Evolutionary conservation across 2,113 vertebrate genomes (phyloP), one percentile per base, ranked within the genome.

Genomic region (Sinocyclocheilus maitianheensis): DNA sequence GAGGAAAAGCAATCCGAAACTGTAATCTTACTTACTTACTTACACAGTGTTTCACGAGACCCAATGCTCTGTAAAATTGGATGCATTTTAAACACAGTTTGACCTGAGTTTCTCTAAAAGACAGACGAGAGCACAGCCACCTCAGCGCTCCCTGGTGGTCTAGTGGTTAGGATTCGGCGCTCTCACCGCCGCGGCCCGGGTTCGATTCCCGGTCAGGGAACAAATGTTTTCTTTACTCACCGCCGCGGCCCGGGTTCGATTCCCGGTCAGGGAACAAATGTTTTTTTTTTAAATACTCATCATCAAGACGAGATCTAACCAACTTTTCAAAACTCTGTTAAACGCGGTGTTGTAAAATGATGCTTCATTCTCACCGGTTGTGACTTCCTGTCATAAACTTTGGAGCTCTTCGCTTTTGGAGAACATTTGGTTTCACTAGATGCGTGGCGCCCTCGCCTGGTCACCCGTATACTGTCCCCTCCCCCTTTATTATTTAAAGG

Each of bases 161-260:
- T 92, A 90, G 90, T 92, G 91, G 90, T 89, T 91, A 91, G 91
- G 88, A 91, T 89, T 88, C 87, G 87, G 88, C 71, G 83, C 88
- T 90, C 85, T 89, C 86, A 89, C 88, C 37, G 69, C 84, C 84
- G 80, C 71, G 80, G 89, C 80, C 46, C 76, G 26, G 88, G 85
- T 88, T 84, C 87, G 82, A 89, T 90, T 90, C 83, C 89, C 88
- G 51, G 86, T 90, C 84, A 91, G 89, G 87, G 81, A 86, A 90
- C 4, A 4, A 48, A 12, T 0, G 1, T 71, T 71, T 71, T 71
- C 67, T 1, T 69, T 71, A 18, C n/a, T n/a, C n/a, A n/a, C n/a
- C n/a, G n/a, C n/a, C n/a, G n/a, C n/a, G 80, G 89, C 80, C 46
- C 76, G 26, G 88, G 85, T 88, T 84, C 87, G 82, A 89, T 90